Conservation (phyloP, 2,113 vertebrate species). For the Elephas maximus region DNA sequence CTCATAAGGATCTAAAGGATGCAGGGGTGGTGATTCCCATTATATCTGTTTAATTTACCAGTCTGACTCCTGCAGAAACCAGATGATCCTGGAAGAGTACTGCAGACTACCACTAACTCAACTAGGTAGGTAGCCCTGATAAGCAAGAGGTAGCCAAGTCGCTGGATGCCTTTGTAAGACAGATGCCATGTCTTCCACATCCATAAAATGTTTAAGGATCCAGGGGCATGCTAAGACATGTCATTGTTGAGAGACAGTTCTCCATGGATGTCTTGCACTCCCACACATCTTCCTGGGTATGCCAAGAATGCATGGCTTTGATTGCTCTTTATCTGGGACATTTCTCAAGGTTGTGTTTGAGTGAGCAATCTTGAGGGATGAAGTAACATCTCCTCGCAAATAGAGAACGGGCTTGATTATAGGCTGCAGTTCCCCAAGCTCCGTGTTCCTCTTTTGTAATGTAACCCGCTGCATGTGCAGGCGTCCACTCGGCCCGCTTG, state of each 20-base stretch:
- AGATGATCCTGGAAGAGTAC: background rate
- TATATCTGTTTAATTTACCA: background rate
- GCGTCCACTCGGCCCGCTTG: background rate
- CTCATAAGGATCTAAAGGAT: background rate
- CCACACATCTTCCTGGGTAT: background rate
- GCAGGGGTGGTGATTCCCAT: background rate
- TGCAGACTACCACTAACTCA: rapidly evolving
- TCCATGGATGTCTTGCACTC: background rate
- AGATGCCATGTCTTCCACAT: background rate
- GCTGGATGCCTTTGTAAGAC: background rate
- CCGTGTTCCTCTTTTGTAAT: background rate
- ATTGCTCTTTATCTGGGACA: background rate
- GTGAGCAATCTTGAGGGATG: background rate
- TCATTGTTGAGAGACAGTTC: background rate
- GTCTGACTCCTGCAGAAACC: background rate
- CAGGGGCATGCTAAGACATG: background rate
- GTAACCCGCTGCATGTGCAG: no score
- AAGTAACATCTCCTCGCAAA: no score
- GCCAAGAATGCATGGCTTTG: background rate
- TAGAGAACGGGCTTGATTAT: background rate
- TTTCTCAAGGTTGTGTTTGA: background rate
- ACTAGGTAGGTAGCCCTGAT: background rate
- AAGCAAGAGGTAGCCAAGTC: no score
- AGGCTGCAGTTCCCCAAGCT: background rate
- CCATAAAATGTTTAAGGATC: background rate